Evolutionary conservation across 2,888 invertebrate species (phyloP).

Genomic region (Parnassius smintheus): DNA sequence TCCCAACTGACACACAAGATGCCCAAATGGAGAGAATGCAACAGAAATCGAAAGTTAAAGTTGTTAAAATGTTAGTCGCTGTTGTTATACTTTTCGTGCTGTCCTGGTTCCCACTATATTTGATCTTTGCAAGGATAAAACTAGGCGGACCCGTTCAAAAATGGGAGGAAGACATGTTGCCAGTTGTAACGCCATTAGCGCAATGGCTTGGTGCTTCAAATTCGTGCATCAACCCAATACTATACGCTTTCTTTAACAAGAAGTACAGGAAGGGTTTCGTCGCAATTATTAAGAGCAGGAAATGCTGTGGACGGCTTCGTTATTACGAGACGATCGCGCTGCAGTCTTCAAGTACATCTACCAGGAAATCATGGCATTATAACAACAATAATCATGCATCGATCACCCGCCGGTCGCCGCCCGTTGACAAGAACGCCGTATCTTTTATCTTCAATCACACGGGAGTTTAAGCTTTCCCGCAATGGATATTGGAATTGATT

Average conservation of each 20-base stretch:
- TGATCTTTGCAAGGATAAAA: slow-evolving; percentile 93
- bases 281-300: slow-evolving; percentile 91
- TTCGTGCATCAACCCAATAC: slow-evolving; percentile 96
- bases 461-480: slow-evolving; percentile 80
- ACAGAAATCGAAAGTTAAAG: slow-evolving; percentile 96
- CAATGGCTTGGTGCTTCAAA: slow-evolving; percentile 97
- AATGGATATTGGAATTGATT: slow-evolving; percentile 41
- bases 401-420: slow-evolving; percentile 79
- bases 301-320: slow-evolving; percentile 91
- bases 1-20: slow-evolving; percentile 95
- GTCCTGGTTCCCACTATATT: slow-evolving; percentile 96
- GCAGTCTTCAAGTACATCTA: slow-evolving; percentile 92
- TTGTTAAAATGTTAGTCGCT: slow-evolving; percentile 95
- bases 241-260: slow-evolving; percentile 97
- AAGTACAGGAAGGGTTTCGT: slow-evolving; percentile 95
- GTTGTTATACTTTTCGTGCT: slow-evolving; percentile 96
- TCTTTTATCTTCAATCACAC: slow-evolving; percentile 86
- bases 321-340: slow-evolving; percentile 93
- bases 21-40: slow-evolving; percentile 96
- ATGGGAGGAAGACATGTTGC: slow-evolving; percentile 90
- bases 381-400: slow-evolving; percentile 84
- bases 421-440: slow-evolving; percentile 73
- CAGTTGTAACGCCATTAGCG: slow-evolving; percentile 91
- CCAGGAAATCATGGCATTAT: slow-evolving; percentile 92
- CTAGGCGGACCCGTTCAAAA: slow-evolving; percentile 87